Conservation (phyloP, 2,888 invertebrate species). For the Cheiracanthium punctorium region DNA sequence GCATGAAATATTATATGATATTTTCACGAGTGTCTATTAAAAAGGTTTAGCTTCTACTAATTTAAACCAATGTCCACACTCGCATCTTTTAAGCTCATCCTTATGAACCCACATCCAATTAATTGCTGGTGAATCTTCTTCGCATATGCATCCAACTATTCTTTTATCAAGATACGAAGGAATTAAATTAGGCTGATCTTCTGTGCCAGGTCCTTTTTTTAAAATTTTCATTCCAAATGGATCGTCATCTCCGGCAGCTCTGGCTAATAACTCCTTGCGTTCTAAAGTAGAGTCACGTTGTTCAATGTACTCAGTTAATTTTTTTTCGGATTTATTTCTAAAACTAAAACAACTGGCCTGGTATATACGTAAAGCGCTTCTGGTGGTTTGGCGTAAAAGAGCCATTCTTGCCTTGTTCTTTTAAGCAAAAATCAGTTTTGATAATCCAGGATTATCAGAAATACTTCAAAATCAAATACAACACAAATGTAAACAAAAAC, state of each 20-base stretch:
- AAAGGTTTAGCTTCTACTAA: constrained; percentile 80
- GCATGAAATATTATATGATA: no score
- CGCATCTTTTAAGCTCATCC: constrained; percentile 92
- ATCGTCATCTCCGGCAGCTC: constrained; percentile 88
- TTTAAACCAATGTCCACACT: constrained; percentile 98
- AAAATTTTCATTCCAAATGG: constrained; percentile 83
- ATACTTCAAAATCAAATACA: no score
- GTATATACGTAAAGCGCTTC: constrained; percentile 32
- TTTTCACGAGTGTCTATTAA: no score
- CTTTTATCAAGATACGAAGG: constrained; percentile 93
- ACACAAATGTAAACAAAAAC: no score
- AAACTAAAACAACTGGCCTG: constrained; percentile 37
- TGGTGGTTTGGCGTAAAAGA: constrained; percentile 22
- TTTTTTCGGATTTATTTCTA: constrained; percentile 50
- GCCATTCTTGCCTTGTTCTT: no score
- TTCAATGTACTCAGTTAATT: constrained; percentile 90
- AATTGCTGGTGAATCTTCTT: constrained; percentile 91
- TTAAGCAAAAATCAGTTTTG: no score
- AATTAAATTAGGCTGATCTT: constrained; percentile 89
- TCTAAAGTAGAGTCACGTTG: constrained; percentile 93
- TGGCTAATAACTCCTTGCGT: constrained; percentile 90
- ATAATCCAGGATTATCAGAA: no score
- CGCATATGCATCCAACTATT: constrained; percentile 96
- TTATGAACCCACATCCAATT: constrained; percentile 97
- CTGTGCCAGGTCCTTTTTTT: constrained; percentile 88